These are phyloP conservation scores for Watsonalla binaria DNA, from an alignment of 2,888 invertebrate genomes.

Conservation along the genomic window DNA sequence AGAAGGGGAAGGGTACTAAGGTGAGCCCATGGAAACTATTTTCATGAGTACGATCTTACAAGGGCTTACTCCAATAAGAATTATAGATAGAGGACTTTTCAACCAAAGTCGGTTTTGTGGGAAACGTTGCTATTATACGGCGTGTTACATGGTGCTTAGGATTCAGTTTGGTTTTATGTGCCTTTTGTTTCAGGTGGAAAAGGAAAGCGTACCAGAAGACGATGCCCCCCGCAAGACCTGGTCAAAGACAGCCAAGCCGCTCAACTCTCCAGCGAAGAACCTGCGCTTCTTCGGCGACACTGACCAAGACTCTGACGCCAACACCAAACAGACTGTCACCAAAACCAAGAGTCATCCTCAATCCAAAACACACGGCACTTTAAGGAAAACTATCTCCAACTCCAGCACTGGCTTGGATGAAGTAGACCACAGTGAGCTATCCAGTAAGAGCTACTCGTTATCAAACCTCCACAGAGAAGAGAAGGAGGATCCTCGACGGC, in stretches of 20 bases:
- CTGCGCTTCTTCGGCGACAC: conserved; percentile 92
- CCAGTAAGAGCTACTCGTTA: conserved; percentile 64
- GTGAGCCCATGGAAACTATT: conserved; percentile 38
- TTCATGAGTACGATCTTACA: no score
- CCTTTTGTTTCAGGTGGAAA: conserved; percentile 51
- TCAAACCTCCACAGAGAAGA: conserved; percentile 61
- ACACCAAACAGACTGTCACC: conserved; percentile 49
- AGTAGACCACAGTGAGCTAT: conserved; percentile 54
- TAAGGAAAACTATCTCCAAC: conserved; percentile 65
- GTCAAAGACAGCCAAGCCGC: conserved; percentile 45
- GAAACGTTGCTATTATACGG: not conserved
- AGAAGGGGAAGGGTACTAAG: conserved; percentile 73
- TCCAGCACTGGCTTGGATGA: conserved; percentile 69
- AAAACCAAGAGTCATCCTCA: conserved; percentile 52
- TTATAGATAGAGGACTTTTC: no score
- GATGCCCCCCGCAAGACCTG: conserved; percentile 66
- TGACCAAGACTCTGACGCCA: conserved; percentile 85
- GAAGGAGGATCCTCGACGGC: conserved; percentile 48
- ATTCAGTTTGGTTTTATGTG: not conserved
- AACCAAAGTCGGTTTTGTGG: no score
- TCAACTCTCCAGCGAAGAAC: conserved; percentile 80
- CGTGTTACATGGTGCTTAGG: not conserved
- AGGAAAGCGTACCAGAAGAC: conserved; percentile 77
- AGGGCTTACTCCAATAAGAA: no score
- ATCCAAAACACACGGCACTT: conserved; percentile 43